phyloP scores from a whole-genome alignment of 1,140 invertebrate species.

The Plectrocnemia conspersa region DNA sequence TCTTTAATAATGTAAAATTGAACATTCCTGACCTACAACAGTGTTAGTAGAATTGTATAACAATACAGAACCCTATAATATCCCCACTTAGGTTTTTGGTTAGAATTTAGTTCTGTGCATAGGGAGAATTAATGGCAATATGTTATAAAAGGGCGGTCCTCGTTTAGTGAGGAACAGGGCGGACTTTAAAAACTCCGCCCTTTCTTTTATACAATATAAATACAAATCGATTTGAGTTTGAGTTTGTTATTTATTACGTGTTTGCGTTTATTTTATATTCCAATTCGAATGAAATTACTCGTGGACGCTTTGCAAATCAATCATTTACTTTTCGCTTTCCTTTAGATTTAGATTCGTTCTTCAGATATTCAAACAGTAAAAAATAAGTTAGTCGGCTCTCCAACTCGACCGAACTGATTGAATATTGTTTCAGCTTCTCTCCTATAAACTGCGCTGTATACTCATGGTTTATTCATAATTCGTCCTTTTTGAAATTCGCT shows the following conservation, averaged over 20 bases:
- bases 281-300: no score
- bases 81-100: constrained; percentile 30
- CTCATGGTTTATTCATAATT: constrained; percentile 5
- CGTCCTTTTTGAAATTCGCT: not conserved
- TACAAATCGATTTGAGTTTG: no score
- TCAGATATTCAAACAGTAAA: not conserved
- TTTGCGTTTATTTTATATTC: no score
- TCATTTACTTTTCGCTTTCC: no score
- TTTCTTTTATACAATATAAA: no score
- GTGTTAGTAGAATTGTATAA: constrained; percentile 23
- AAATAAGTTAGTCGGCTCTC: not conserved
- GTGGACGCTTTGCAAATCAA: no score
- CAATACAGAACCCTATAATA: constrained; percentile 28
- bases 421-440: constrained; percentile 4
- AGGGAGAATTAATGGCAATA: not conserved
- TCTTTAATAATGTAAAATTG: no score
- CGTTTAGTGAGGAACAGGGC: not conserved
- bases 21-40: constrained; percentile 10
- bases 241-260: no score
- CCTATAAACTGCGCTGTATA: not conserved
- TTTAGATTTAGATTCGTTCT: no score
- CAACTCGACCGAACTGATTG: constrained; percentile 1
- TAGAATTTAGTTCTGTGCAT: not conserved
- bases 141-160: constrained; percentile 16
- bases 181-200: constrained; percentile 16